A percentile compares a stretch with the other conserved stretches of the same genome.
Conservation (phyloP, 2,113 vertebrate species). For the Anolis sagrei region DNA sequence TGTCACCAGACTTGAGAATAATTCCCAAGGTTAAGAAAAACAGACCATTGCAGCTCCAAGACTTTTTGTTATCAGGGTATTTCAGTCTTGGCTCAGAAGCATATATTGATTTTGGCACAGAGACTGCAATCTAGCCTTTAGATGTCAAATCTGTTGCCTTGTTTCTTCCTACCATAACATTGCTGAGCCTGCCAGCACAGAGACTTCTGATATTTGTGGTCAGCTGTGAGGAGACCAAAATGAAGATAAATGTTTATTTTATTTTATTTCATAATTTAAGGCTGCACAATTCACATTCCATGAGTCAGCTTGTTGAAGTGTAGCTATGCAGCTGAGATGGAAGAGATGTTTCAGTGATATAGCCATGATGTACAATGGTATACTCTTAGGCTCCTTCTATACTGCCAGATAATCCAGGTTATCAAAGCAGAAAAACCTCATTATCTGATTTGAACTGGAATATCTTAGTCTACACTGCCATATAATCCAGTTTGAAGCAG, state of each 20-base stretch:
- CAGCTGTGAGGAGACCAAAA: background rate
- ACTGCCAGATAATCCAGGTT: too few relatives aligned
- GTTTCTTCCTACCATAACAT: background rate
- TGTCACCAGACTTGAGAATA: slow-evolving; percentile 28
- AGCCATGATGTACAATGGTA: background rate
- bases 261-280: background rate
- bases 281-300: background rate
- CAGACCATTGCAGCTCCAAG: background rate
- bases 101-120: background rate
- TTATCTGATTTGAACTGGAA: too few relatives aligned
- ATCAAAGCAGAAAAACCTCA: too few relatives aligned
- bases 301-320: background rate
- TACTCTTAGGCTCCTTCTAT: too few relatives aligned
- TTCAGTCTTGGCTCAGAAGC: slow-evolving; percentile 15
- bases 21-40: slow-evolving; percentile 30
- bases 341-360: background rate
- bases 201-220: background rate
- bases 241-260: background rate
- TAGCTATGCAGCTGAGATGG: background rate
- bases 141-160: slow-evolving; percentile 14
- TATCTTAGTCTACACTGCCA: too few relatives aligned
- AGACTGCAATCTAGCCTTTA: background rate
- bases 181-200: background rate
- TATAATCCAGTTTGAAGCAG: too few relatives aligned
- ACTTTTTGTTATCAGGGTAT: background rate